phyloP scores from a whole-genome alignment of 2,797 vertebrate species.

The Pyrocephalus nanus region DNA sequence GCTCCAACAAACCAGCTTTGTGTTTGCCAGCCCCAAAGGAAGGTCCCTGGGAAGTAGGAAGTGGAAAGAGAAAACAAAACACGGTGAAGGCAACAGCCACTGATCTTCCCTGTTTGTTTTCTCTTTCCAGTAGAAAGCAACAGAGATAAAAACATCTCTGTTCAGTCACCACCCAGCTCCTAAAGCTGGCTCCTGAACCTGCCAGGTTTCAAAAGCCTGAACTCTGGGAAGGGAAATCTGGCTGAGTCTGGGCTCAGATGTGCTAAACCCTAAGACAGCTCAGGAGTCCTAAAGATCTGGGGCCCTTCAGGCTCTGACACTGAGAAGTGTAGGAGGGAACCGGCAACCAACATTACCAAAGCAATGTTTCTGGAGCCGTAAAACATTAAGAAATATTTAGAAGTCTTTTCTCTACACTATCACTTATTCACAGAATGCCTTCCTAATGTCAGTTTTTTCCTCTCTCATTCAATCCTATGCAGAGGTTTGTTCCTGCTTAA shows the following conservation, averaged over 20 bases:
- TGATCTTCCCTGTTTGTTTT: not conserved
- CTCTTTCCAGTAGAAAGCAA: not conserved
- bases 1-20: not conserved
- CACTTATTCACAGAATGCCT: not conserved
- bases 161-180: not conserved
- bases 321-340: rapidly evolving
- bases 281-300: not conserved
- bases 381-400: not conserved
- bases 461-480: not conserved
- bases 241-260: not conserved
- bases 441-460: not conserved
- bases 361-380: not conserved
- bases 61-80: not conserved
- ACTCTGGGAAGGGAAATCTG: not conserved
- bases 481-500: not conserved
- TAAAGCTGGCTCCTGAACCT: not conserved
- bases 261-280: not conserved
- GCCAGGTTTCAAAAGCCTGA: not conserved
- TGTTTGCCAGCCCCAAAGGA: not conserved
- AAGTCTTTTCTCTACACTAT: not conserved
- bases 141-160: not conserved
- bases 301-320: not conserved
- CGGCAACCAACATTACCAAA: not conserved
- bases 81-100: not conserved
- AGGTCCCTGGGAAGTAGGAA: not conserved